Evolutionary conservation across 2,797 vertebrate genomes (phyloP).

Genomic region (Sebastiscus tertius): DNA sequence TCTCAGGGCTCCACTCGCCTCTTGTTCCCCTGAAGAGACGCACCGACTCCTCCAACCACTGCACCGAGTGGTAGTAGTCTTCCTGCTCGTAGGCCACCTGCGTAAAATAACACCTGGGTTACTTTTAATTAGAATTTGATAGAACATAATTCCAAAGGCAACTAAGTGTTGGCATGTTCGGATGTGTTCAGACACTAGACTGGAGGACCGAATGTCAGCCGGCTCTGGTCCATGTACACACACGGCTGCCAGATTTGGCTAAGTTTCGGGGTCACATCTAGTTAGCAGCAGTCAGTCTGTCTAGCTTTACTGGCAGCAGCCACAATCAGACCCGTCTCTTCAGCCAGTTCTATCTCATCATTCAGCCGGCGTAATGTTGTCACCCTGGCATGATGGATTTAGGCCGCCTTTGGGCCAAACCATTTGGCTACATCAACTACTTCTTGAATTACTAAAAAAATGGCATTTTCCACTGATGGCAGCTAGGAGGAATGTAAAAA

Average conservation of each 20-base stretch:
- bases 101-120: neutral
- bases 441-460: neutral
- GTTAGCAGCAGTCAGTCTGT: neutral
- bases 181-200: neutral
- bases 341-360: neutral
- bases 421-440: neutral
- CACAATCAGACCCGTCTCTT: neutral
- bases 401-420: neutral
- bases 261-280: neutral
- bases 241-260: neutral
- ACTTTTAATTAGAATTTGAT: neutral
- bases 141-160: too few species aligned
- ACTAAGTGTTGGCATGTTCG: neutral
- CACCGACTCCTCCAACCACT: constrained; percentile 93
- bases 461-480: neutral
- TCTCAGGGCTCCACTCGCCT: constrained; percentile 86
- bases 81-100: constrained; percentile 93
- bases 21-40: constrained; percentile 86
- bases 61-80: constrained; percentile 93
- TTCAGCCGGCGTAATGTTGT: neutral
- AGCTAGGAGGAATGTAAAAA: neutral
- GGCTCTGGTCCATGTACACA: neutral
- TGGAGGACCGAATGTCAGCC: neutral
- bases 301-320: neutral
- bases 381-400: neutral